Evolutionary conservation across 2,888 invertebrate species (phyloP).

Genomic region (Latrodectus hesperus): DNA sequence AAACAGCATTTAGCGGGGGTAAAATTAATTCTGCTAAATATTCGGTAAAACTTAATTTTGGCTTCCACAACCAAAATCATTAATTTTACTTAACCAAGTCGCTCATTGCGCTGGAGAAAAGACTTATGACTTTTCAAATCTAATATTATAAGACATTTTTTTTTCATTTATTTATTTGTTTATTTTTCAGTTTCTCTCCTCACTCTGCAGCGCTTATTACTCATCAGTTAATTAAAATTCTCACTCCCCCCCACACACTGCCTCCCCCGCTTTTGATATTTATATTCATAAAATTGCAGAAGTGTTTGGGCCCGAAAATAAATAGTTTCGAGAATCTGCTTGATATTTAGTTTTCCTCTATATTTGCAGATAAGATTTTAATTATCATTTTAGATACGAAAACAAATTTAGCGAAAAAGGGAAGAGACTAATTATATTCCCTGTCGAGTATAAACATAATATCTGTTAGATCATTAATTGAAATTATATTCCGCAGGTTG

Average conservation of each 20-base stretch:
- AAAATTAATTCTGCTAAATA: constrained; percentile 67
- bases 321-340: too few species aligned
- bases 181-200: constrained; percentile 11
- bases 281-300: background rate
- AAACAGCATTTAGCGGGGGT: constrained; percentile 66
- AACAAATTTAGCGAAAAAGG: too few species aligned
- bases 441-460: too few species aligned
- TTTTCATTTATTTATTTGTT: constrained; percentile 16
- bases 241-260: too few species aligned
- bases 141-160: constrained; percentile 42
- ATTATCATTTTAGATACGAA: too few species aligned
- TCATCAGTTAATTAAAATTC: constrained; percentile 59
- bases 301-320: too few species aligned
- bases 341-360: too few species aligned
- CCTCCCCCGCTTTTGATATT: constrained; percentile 12
- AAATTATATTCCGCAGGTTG: too few species aligned
- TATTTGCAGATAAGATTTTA: too few species aligned
- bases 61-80: constrained; percentile 44
- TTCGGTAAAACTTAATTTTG: constrained; percentile 68
- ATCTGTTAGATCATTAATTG: too few species aligned
- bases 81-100: constrained; percentile 63
- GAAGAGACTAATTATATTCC: too few species aligned
- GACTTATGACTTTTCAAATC: constrained; percentile 69
- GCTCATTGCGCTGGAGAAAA: constrained; percentile 52
- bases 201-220: constrained; percentile 3